Conservation (phyloP, 2,888 invertebrate species). For the Meiosimyza platycephala region DNA sequence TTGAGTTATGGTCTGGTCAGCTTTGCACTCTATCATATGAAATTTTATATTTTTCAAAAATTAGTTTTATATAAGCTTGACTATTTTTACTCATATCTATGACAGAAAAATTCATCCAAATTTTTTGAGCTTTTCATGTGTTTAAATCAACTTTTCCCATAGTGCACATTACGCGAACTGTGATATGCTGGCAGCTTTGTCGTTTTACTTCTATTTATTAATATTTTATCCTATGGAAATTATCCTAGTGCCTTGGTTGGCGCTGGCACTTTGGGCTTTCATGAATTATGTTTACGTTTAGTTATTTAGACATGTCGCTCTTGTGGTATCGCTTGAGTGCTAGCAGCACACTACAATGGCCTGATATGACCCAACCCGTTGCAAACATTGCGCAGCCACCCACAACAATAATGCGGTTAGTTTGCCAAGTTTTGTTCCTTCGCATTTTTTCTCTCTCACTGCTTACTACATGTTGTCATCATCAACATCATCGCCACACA, state of each 20-base stretch:
- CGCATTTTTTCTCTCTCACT: neutral
- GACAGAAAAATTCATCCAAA: too few species aligned
- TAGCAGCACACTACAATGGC: too few species aligned
- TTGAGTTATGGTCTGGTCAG: too few species aligned
- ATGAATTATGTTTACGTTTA: constrained; percentile 60
- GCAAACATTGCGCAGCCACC: too few species aligned
- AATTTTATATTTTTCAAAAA: too few species aligned
- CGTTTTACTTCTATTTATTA: constrained; percentile 28
- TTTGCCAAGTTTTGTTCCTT: constrained; percentile 26
- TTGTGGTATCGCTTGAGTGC: neutral
- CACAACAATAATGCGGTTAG: constrained; percentile 11
- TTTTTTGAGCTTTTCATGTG: neutral
- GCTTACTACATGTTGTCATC: neutral
- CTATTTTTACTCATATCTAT: too few species aligned
- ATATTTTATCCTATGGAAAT: constrained; percentile 56
- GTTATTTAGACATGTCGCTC: constrained; percentile 42
- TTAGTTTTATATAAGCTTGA: too few species aligned
- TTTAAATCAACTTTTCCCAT: constrained; percentile 1
- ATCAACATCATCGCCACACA: neutral
- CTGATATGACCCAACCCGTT: too few species aligned
- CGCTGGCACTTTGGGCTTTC: constrained; percentile 51
- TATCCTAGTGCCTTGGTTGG: constrained; percentile 56
- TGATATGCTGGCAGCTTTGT: neutral
- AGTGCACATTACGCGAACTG: constrained; percentile 32
- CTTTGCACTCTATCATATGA: too few species aligned